Percentiles rank a stretch among this genome's conserved stretches.
Evolutionary conservation across 2,797 vertebrate species (phyloP).

Genomic region (Ctenochaetus hawaiiensis): DNA sequence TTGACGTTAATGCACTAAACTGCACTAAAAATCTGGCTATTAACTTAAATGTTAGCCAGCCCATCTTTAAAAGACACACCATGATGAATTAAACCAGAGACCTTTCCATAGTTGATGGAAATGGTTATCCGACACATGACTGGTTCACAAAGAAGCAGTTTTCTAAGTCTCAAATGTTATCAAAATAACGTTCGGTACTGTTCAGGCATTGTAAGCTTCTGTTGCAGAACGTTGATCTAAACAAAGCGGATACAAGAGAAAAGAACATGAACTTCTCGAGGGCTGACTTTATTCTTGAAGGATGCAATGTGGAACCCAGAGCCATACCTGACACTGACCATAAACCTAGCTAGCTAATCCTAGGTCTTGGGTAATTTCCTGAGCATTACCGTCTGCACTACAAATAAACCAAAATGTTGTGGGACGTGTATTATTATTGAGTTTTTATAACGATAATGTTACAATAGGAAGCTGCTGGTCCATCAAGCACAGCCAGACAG

Average conservation of each 20-base stretch:
- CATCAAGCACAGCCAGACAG: background rate
- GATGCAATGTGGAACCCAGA: background rate
- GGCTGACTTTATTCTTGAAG: too few relatives aligned
- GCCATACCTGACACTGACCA: constrained; percentile 16
- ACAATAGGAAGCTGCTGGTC: background rate
- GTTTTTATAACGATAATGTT: background rate
- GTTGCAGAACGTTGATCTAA: background rate
- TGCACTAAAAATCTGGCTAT: background rate
- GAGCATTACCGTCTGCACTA: background rate
- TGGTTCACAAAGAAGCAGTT: background rate
- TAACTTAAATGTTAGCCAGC: background rate
- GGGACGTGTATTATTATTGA: background rate
- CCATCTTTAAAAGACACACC: background rate
- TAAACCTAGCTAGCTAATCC: constrained; percentile 51
- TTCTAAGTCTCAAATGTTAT: background rate
- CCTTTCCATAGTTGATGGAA: too few relatives aligned
- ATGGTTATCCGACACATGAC: background rate
- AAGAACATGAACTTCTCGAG: background rate
- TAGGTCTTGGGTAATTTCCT: constrained; percentile 33
- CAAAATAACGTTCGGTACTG: background rate
- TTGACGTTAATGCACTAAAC: background rate
- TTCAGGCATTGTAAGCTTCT: background rate
- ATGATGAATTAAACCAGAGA: background rate
- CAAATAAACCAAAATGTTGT: background rate
- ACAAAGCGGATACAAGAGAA: too few relatives aligned